Evolutionary conservation across 1,140 invertebrate species (phyloP).

Genomic region (Listronotus bonariensis): DNA sequence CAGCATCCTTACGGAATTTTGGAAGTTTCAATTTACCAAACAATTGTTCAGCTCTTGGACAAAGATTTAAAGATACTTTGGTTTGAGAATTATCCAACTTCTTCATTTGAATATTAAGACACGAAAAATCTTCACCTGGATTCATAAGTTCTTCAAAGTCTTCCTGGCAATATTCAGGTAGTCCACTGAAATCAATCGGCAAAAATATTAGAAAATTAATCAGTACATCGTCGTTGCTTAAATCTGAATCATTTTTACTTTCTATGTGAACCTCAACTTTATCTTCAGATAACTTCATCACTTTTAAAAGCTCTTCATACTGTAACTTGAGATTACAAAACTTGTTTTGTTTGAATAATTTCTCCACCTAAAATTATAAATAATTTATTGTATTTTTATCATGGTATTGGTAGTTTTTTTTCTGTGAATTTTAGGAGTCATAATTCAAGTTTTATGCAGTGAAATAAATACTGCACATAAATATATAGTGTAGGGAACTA

Average conservation of each 20-base stretch:
- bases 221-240: neutral
- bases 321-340: conserved; percentile 45
- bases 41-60: conserved; percentile 48
- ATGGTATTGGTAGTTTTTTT: too few relatives aligned
- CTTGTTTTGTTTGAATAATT: conserved; percentile 46
- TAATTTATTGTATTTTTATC: too few relatives aligned
- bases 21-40: conserved; percentile 43
- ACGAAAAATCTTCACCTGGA: conserved; percentile 46
- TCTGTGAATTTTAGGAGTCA: too few relatives aligned
- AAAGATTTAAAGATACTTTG: conserved; percentile 44
- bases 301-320: conserved; percentile 44
- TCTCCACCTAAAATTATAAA: conserved; percentile 41
- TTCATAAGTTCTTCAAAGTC: conserved; percentile 37
- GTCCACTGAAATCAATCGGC: conserved; percentile 45
- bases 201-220: conserved; percentile 52
- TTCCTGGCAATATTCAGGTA: conserved; percentile 49
- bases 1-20: conserved; percentile 42
- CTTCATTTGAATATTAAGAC: conserved; percentile 45
- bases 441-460: too few relatives aligned
- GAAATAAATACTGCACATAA: too few relatives aligned
- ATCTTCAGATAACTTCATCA: conserved; percentile 37
- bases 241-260: conserved; percentile 14
- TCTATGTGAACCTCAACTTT: conserved; percentile 53
- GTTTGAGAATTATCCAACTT: conserved; percentile 44
- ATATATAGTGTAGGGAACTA: too few relatives aligned